Base-by-base conservation (phyloP, 2,113 vertebrate genomes). In the Lagopus muta region DNA sequence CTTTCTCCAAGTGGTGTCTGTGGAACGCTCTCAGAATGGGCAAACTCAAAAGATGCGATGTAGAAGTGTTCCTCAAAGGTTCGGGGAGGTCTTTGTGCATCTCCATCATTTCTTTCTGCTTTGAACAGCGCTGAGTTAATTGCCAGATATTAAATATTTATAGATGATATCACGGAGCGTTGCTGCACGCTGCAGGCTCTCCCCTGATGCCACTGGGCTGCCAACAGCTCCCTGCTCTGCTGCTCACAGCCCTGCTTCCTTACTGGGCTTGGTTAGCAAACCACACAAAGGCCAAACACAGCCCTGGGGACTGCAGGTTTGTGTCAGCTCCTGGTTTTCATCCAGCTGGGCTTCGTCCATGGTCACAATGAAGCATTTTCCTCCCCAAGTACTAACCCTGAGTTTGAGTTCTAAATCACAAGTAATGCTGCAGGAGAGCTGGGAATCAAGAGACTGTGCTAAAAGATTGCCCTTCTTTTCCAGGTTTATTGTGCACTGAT, bases 141-240 rank as follows among this genome's bases (percentile, higher is more conserved):
- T 92, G 62, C n/a, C 36, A 76, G 78, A 5, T 52, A 91, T 94
- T 65, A 93, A 95, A 92, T 94, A 93, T 96, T 94, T 81, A 95
- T 85, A 18, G 48, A 21, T 80, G 38, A 62, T 55, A 73, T 92
- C 84, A 57, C 69, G 66, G 55, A 84, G 75, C 84, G 22, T 45
- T 82, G 54, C 78, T 89, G 24, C 89, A 88, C 70, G 67, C 86
- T 89, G 34, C 28, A 54, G 15, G 52, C 52, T 15, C 27, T 54
- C 52, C 27, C 52, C 27, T 54, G 52, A 16, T 54, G 27, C 48
- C 8, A 6, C 0, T 0, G 88, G 5, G 17, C 20, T 10, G 69
- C 8, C 77, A 74, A 47, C 34, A 61, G 22, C 45, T 58, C 54
- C 3, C 28, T 55, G 54, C 28, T 55, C 54, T 14, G 16, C 54